Conservation (phyloP, 2,113 vertebrate genomes). For the Xiphophorus hellerii region DNA sequence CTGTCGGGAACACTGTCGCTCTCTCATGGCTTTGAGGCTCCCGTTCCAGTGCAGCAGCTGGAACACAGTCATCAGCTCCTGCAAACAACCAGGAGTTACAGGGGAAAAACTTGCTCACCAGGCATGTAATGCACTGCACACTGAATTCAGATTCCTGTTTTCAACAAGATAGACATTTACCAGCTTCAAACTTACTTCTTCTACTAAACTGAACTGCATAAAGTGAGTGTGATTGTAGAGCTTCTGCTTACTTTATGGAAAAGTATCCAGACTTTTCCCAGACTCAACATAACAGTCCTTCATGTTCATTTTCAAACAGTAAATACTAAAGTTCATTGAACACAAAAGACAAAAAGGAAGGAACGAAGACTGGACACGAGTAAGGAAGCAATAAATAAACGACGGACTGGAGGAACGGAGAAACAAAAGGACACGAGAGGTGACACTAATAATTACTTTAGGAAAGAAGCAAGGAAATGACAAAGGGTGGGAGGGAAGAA, state of each 20-base stretch:
- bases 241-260: neutral
- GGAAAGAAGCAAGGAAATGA: too few relatives aligned
- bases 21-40: conserved; percentile 97
- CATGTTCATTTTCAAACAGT: too few relatives aligned
- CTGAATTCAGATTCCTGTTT: too few relatives aligned
- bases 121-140: too few relatives aligned
- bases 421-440: too few relatives aligned
- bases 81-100: conserved; percentile 19
- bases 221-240: neutral
- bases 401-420: too few relatives aligned
- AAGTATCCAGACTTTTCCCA: too few relatives aligned
- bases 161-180: neutral
- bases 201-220: neutral
- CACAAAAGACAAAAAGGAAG: neutral
- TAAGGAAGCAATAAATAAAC: too few relatives aligned
- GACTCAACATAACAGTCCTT: too few relatives aligned
- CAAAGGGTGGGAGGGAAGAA: too few relatives aligned
- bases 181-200: neutral
- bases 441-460: too few relatives aligned
- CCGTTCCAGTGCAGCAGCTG: conserved; percentile 98
- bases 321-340: neutral
- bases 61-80: conserved; percentile 99
- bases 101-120: too few relatives aligned
- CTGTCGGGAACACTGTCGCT: conserved; percentile 96
- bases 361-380: neutral